A percentile compares a stretch with the other conserved stretches of the same genome.
Conservation (phyloP, 1,140 invertebrate species). For the Bradynema listronoti region DNA sequence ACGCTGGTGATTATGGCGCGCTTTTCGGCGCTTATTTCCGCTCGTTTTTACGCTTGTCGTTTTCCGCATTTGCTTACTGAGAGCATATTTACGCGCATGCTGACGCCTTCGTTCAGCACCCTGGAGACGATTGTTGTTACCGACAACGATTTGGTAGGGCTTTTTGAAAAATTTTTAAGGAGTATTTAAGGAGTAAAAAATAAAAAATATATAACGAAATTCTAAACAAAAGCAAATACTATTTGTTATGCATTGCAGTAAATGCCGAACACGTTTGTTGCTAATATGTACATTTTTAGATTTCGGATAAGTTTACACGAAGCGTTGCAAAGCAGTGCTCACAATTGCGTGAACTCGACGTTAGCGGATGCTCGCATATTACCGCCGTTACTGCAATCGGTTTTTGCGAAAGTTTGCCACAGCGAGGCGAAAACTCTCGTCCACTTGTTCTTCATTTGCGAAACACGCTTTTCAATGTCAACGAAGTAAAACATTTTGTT, state of each 20-base stretch:
- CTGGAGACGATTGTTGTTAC: conserved; percentile 9
- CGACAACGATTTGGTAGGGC: conserved; percentile 2
- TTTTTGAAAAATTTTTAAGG: background rate
- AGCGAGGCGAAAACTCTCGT: background rate
- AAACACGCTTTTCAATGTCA: conserved; percentile 10
- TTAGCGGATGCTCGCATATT: conserved; percentile 8
- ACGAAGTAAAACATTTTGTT: conserved; percentile 3
- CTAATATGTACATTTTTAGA: conserved; percentile 7
- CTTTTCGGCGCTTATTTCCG: background rate
- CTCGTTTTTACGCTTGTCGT: background rate
- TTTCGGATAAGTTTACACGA: conserved; percentile 16
- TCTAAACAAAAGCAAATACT: background rate
- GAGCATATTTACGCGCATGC: conserved; percentile 4
- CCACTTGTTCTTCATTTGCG: conserved; percentile 2
- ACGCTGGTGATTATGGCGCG: conserved; percentile 4
- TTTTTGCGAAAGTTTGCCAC: conserved; percentile 7
- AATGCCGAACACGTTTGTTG: too few species aligned
- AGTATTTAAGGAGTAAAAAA: background rate
- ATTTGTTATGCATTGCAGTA: too few species aligned
- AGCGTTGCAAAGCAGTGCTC: conserved; percentile 13
- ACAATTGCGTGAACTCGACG: conserved; percentile 10
- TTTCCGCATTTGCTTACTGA: conserved; percentile 12
- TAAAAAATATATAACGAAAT: background rate
- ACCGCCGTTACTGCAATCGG: conserved; percentile 6
- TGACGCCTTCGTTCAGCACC: conserved; percentile 12